Conservation (phyloP, 2,797 vertebrate genomes). For the Gouania willdenowi region DNA sequence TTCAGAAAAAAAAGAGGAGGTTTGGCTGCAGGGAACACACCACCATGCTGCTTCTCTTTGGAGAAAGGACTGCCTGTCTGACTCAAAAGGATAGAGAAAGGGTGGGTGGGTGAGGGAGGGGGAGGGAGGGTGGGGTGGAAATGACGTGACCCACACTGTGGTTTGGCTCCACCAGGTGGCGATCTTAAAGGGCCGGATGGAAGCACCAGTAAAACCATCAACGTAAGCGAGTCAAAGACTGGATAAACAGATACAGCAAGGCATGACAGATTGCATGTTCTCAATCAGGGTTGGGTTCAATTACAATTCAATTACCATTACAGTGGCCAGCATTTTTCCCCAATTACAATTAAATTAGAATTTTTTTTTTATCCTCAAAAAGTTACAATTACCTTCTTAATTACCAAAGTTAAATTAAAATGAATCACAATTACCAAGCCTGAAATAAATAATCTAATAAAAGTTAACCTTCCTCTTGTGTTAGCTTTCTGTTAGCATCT, state of each 20-base stretch:
- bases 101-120: slow-evolving; percentile 12
- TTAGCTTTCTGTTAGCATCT: too few species aligned
- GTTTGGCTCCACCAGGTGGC: slow-evolving; percentile 68
- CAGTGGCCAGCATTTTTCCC: too few species aligned
- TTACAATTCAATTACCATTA: too few species aligned
- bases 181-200: slow-evolving; percentile 17
- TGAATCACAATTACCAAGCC: too few species aligned
- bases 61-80: slow-evolving; percentile 51
- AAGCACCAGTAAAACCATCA: slow-evolving; percentile 63
- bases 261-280: slow-evolving; percentile 70
- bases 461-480: too few species aligned
- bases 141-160: slow-evolving; percentile 23
- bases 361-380: too few species aligned
- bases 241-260: slow-evolving; percentile 65
- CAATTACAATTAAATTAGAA: too few species aligned
- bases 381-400: too few species aligned
- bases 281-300: too few species aligned
- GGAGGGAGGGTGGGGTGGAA: background rate
- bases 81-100: slow-evolving; percentile 32
- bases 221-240: slow-evolving; percentile 48
- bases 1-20: slow-evolving; percentile 37
- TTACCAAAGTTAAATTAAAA: too few species aligned
- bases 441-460: too few species aligned
- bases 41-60: slow-evolving; percentile 32
- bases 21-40: slow-evolving; percentile 38